Percentiles rank a stretch among this genome's conserved stretches.
Evolutionary conservation across 2,113 vertebrate genomes (phyloP).

Genomic region (Scartelaos histophorus): DNA sequence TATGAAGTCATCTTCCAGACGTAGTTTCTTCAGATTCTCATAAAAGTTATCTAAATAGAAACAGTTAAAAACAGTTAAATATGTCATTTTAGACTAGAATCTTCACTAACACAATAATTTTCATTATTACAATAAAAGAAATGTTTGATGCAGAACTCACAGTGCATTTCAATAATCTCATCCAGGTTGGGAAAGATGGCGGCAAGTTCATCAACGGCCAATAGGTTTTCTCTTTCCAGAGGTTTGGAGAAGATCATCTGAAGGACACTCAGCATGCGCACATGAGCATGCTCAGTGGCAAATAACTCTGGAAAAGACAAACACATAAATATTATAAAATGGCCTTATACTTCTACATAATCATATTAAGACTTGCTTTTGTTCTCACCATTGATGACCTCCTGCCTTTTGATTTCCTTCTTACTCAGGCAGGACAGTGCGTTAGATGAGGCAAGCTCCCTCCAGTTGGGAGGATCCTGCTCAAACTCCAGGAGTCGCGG

Average conservation of each 20-base stretch:
- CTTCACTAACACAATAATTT: not conserved
- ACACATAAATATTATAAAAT: not conserved
- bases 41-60: conserved; percentile 80
- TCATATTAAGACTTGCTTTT: not conserved
- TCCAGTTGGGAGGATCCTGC: conserved; percentile 88
- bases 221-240: conserved; percentile 75
- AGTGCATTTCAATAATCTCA: conserved; percentile 88
- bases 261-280: conserved; percentile 87
- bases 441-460: conserved; percentile 75
- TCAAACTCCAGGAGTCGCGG: conserved; percentile 83
- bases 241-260: conserved; percentile 86
- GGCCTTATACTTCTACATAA: not conserved
- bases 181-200: conserved; percentile 88
- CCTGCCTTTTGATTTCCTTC: conserved; percentile 87
- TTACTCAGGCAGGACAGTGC: conserved; percentile 80
- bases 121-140: not conserved
- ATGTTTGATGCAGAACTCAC: conserved; percentile 68
- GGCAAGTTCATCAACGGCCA: conserved; percentile 69
- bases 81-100: not conserved
- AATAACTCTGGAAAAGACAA: conserved; percentile 78
- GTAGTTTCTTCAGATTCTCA: conserved; percentile 84
- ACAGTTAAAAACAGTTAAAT: not conserved
- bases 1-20: conserved; percentile 79
- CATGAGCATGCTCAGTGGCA: conserved; percentile 87
- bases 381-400: conserved; percentile 86